phyloP scores from a whole-genome alignment of 2,888 invertebrate genomes.

The Ophion obscuratus region DNA sequence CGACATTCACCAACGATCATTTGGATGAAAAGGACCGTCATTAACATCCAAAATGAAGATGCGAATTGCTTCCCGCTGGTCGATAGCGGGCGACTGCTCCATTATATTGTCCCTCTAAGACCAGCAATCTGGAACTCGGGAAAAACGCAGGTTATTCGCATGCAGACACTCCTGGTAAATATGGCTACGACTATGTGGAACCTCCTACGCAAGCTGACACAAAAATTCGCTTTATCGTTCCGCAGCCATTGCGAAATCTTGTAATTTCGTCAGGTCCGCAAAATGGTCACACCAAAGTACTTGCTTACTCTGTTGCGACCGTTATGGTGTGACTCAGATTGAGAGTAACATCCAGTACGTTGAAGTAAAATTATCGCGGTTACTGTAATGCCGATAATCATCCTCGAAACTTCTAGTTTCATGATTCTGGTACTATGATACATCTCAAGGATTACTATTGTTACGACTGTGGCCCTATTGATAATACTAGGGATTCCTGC shows the following conservation, averaged over 20 bases:
- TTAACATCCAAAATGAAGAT: slow-evolving; percentile 1
- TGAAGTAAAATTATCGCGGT: too few species aligned
- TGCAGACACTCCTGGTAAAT: not conserved
- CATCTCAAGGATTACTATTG: too few species aligned
- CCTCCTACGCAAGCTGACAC: not conserved
- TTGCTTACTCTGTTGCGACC: not conserved
- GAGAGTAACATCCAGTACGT: too few species aligned
- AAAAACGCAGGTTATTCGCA: not conserved
- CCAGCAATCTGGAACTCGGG: not conserved
- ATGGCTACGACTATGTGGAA: not conserved
- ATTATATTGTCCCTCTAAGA: slow-evolving; percentile 24
- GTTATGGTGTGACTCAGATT: too few species aligned
- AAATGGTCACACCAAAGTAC: not conserved
- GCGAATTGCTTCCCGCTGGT: not conserved
- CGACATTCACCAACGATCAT: not conserved
- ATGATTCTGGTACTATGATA: too few species aligned
- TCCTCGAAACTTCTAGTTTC: too few species aligned
- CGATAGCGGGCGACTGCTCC: not conserved
- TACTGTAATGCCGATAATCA: too few species aligned
- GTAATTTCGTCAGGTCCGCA: not conserved
- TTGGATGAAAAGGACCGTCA: not conserved
- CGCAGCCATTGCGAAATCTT: not conserved
- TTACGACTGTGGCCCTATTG: too few species aligned
- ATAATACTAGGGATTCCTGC: too few species aligned
- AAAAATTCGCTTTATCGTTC: not conserved